Base-by-base conservation (phyloP, 2,797 vertebrate genomes). In the Smutsia temminckii region DNA sequence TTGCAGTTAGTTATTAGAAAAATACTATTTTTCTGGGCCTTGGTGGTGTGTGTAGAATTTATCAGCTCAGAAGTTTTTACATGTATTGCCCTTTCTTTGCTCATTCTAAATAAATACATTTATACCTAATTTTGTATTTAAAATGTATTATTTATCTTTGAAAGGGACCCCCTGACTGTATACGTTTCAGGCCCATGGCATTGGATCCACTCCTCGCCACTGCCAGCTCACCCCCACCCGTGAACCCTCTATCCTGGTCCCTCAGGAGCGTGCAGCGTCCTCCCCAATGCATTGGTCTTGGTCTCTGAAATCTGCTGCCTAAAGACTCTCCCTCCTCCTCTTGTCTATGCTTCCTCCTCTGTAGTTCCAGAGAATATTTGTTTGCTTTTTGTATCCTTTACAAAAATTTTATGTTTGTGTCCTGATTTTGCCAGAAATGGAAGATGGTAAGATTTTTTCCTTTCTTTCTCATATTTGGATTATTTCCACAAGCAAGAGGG, bases 361-460 rank as follows among this genome's bases (percentile, higher is more conserved):
- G 6, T 29, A 84, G 37, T 32, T 37, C 64, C 29, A 40, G 40
- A 91, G 61, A 93, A 89, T 59, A 53, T 34, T 16, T 89, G 32
- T 92, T 74, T 85, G 21, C 32, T 72, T 25, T 91, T 46, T 84
- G 18, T 49, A 25, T 68, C 29, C 57, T 42, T 71, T 93, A 21
- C 69, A 83, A 51, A 85, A 81, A 57, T 29, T 21, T 77, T 1
- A 37, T 57, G 12, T 78, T 94, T 86, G 20, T 89, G 63, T 81
- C 72, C 84, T 51, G 13, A 29, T 94, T 78, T 86, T 97, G 32
- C 40, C 61, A 89, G 42, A 93, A 86, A 72, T 84, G 80, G 85
- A 93, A 84, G 71, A 89, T 69, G 71, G 18, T 25, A 40, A 16
- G 5, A 46, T 5, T 91, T 92, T 92, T 55, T 59, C 37, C 37